These are phyloP conservation scores for Actias luna DNA, from an alignment of 2,888 invertebrate genomes.

Conservation along the genomic window DNA sequence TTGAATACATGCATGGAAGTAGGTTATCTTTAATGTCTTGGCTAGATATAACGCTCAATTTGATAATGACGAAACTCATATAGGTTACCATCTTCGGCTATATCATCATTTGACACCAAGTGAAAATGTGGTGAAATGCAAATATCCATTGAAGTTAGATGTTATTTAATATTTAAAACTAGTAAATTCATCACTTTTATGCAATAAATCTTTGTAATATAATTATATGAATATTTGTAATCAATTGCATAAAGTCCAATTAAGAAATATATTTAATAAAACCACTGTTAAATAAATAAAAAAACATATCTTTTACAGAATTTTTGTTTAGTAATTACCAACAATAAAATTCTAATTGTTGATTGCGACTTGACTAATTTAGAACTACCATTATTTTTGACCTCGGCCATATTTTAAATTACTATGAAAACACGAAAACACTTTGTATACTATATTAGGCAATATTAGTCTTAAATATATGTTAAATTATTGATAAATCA, in stretches of 20 bases:
- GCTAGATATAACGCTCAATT: too few species aligned
- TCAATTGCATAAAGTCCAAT: background rate
- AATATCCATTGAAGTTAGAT: too few species aligned
- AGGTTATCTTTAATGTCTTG: too few species aligned
- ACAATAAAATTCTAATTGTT: constrained; percentile 2
- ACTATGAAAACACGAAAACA: background rate
- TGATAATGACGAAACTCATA: too few species aligned
- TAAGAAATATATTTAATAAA: background rate
- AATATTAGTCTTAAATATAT: background rate
- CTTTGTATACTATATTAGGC: background rate
- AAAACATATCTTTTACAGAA: background rate
- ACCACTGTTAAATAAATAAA: background rate
- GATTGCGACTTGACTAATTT: constrained; percentile 2
- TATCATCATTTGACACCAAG: too few species aligned
- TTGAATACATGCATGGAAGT: too few species aligned
- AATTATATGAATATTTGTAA: too few species aligned
- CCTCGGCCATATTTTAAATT: background rate
- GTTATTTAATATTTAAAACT: background rate
- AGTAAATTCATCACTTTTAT: background rate
- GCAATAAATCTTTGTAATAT: background rate
- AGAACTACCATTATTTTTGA: constrained; percentile 2
- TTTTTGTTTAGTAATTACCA: background rate
- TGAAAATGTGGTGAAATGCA: too few species aligned
- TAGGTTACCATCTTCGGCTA: too few species aligned
- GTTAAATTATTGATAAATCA: too few species aligned